Evolutionary conservation across 2,888 invertebrate species (phyloP).

Genomic region (Tenthredo notha): DNA sequence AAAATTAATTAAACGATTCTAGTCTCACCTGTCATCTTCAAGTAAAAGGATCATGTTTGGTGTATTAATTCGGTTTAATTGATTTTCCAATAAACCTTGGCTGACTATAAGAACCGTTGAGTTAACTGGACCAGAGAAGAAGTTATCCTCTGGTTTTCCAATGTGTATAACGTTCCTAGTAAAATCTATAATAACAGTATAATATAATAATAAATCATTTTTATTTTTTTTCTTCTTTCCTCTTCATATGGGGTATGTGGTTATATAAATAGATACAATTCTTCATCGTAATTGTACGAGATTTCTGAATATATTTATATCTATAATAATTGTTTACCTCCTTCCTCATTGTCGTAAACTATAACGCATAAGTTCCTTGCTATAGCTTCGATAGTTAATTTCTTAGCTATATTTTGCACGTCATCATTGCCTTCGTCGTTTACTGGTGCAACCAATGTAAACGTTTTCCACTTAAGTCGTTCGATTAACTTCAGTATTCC

Average conservation of each 20-base stretch:
- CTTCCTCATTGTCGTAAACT: constrained; percentile 67
- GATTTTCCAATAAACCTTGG: constrained; percentile 68
- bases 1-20: background rate
- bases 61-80: constrained; percentile 66
- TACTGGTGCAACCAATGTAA: constrained; percentile 67
- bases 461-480: constrained; percentile 74
- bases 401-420: constrained; percentile 71
- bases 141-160: constrained; percentile 67
- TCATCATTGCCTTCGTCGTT: constrained; percentile 70
- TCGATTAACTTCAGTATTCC: constrained; percentile 70
- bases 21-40: constrained; percentile 71
- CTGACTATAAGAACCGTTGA: constrained; percentile 70
- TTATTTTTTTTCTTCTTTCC: background rate
- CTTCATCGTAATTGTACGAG: background rate
- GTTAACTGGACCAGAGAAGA: constrained; percentile 66
- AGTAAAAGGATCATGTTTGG: constrained; percentile 69
- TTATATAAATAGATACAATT: background rate
- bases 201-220: background rate
- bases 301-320: background rate
- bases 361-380: constrained; percentile 68
- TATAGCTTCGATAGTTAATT: constrained; percentile 70
- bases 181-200: constrained; percentile 61
- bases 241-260: too few species aligned
- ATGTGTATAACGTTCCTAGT: constrained; percentile 71
- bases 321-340: constrained; percentile 61